These are phyloP conservation scores for Lochmaea capreae DNA, from an alignment of 2,888 invertebrate species.

Conservation along the genomic window DNA sequence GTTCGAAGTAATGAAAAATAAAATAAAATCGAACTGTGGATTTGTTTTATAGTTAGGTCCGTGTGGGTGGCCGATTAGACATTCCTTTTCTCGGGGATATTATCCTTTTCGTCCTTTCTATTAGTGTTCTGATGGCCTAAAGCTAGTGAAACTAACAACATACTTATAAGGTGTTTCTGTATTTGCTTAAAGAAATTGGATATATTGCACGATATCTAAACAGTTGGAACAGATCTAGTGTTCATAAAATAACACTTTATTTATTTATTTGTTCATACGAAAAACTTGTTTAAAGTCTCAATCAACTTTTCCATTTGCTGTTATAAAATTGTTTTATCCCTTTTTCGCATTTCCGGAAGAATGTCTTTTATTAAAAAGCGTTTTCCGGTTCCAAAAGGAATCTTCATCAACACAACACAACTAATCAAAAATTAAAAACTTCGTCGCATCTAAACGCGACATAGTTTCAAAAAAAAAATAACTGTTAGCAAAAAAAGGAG, in stretches of 20 bases:
- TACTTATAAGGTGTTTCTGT: conserved; percentile 49
- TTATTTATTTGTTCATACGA: neutral
- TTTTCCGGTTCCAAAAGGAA: neutral
- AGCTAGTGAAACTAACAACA: conserved; percentile 49
- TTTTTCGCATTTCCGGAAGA: neutral
- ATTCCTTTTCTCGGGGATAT: conserved; percentile 26
- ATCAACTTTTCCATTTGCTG: no score
- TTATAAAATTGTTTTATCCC: neutral
- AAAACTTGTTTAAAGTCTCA: neutral
- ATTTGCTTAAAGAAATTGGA: conserved; percentile 45
- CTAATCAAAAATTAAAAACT: conserved; percentile 1
- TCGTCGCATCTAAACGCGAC: neutral
- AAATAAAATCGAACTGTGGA: no score
- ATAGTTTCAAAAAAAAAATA: neutral
- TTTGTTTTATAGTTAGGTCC: neutral
- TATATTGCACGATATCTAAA: conserved; percentile 33
- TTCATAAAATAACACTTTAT: neutral
- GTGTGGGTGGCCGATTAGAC: conserved; percentile 2
- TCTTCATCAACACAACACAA: neutral
- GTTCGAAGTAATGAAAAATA: neutral
- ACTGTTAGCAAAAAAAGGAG: neutral
- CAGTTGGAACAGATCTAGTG: conserved; percentile 14
- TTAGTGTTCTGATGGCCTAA: conserved; percentile 42
- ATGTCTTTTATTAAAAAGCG: neutral
- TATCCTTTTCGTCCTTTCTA: conserved; percentile 36